Conservation (phyloP, 2,113 vertebrate species). For the Urocitellus parryii region DNA sequence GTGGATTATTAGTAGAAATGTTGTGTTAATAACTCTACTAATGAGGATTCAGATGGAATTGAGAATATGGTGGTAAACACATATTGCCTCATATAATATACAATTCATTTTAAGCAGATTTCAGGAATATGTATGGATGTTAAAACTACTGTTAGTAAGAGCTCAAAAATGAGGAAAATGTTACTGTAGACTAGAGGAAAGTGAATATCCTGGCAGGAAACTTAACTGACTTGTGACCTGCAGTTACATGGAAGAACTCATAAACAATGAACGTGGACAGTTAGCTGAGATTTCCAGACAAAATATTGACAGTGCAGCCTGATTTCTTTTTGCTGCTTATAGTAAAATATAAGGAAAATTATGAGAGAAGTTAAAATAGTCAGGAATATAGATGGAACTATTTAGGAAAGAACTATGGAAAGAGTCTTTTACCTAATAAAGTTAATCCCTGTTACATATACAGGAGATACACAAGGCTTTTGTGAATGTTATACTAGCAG, state of each 20-base stretch:
- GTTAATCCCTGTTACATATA: background rate
- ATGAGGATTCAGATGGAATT: background rate
- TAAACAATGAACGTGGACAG: background rate
- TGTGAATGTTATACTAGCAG: background rate
- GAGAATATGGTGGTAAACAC: background rate
- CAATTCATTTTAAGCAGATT: slow-evolving; percentile 40
- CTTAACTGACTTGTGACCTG: background rate
- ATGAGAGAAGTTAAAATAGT: background rate
- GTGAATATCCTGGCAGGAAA: background rate
- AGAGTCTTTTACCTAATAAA: background rate
- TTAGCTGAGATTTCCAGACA: background rate
- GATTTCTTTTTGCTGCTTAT: slow-evolving; percentile 24
- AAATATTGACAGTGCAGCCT: background rate
- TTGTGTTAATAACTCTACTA: background rate
- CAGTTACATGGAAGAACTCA: background rate
- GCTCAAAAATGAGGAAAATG: background rate
- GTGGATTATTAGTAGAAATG: slow-evolving; percentile 34
- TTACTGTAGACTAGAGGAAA: slow-evolving; percentile 40
- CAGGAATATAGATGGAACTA: background rate
- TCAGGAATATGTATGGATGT: background rate
- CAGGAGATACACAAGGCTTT: background rate
- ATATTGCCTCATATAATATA: background rate
- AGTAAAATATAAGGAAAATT: slow-evolving; percentile 28
- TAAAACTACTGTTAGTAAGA: background rate
- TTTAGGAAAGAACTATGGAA: background rate